phyloP scores from a whole-genome alignment of 2,888 invertebrate genomes.

The Belgica antarctica region DNA sequence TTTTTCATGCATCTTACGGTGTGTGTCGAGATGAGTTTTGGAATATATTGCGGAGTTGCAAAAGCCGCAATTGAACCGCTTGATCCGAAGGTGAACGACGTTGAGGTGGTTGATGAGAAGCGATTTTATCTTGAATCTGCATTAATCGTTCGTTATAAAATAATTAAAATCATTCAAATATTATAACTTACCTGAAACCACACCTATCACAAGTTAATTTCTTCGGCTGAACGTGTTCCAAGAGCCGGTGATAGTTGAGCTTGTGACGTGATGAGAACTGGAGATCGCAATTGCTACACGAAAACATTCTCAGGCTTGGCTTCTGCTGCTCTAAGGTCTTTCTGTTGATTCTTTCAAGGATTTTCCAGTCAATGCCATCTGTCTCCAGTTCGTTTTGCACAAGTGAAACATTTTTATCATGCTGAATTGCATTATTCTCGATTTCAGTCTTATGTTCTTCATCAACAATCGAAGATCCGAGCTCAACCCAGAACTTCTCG shows the following conservation, averaged over 20 bases:
- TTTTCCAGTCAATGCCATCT: too few relatives aligned
- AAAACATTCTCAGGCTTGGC: too few relatives aligned
- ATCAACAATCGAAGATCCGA: too few relatives aligned
- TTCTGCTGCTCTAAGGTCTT: too few relatives aligned
- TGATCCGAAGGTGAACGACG: not conserved
- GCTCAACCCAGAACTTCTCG: not conserved
- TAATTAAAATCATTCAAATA: not conserved
- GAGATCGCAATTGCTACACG: too few relatives aligned
- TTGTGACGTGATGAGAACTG: too few relatives aligned
- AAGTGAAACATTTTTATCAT: too few relatives aligned
- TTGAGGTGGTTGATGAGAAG: slow-evolving; percentile 9
- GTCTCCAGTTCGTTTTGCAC: too few relatives aligned
- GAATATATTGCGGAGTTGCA: not conserved
- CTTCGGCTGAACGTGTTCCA: too few relatives aligned
- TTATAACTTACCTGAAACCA: not conserved
- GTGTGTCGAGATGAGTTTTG: not conserved
- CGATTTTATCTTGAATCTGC: not conserved
- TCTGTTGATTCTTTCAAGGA: too few relatives aligned
- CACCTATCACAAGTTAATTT: not conserved
- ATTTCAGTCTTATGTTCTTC: not conserved
- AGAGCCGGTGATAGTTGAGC: too few relatives aligned
- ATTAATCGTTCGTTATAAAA: too few relatives aligned
- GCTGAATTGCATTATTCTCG: not conserved
- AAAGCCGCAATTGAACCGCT: not conserved
- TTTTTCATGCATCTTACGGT: not conserved